Evolutionary conservation across 1,140 invertebrate genomes (phyloP).

Genomic region (Lysiphlebus fabarum): DNA sequence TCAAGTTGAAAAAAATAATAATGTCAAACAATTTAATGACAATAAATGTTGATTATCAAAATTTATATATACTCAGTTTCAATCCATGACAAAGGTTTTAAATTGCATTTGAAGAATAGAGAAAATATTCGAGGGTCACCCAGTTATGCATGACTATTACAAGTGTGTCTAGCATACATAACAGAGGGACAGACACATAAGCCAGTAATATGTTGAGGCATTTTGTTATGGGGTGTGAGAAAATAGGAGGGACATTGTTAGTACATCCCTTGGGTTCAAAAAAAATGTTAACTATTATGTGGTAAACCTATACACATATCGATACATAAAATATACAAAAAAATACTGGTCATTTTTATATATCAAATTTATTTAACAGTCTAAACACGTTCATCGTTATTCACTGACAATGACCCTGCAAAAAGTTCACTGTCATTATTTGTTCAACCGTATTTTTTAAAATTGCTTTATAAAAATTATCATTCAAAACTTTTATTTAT

Average conservation of each 20-base stretch:
- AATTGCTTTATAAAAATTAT: too few relatives aligned
- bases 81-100: conserved; percentile 24
- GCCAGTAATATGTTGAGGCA: too few relatives aligned
- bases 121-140: neutral
- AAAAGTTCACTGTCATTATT: conserved; percentile 22
- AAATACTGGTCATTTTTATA: too few relatives aligned
- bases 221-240: neutral
- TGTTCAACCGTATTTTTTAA: neutral
- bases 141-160: conserved; percentile 22
- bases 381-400: conserved; percentile 24
- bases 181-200: neutral
- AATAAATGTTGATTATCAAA: conserved; percentile 20
- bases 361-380: conserved; percentile 6
- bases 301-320: too few relatives aligned
- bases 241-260: conserved; percentile 11
- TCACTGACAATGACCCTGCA: conserved; percentile 22
- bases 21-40: too few relatives aligned
- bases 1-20: too few relatives aligned
- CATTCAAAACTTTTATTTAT: neutral
- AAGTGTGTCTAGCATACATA: conserved; percentile 18
- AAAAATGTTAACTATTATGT: conserved; percentile 10
- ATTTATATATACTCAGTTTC: too few relatives aligned
- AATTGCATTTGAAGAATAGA: conserved; percentile 21
- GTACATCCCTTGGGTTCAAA: conserved; percentile 20
- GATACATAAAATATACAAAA: too few relatives aligned